Evolutionary conservation across 2,888 invertebrate genomes (phyloP).

Genomic region (Liposcelis brunnea): DNA sequence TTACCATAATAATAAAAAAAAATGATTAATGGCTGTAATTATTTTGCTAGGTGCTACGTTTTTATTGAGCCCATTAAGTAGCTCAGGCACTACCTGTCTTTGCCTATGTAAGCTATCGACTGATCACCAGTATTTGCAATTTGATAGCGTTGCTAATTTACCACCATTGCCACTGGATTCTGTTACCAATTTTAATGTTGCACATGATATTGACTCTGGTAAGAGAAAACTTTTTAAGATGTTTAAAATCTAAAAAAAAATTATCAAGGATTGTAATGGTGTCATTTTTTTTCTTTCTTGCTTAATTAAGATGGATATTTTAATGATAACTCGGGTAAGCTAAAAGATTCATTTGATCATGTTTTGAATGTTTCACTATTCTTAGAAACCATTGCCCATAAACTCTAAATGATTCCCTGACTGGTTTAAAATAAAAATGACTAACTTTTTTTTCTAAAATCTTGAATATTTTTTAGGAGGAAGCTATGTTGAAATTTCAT

Average conservation of each 20-base stretch:
- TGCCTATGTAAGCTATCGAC: conserved; percentile 1
- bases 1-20: background rate
- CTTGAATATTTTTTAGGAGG: too few species aligned
- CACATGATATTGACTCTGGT: background rate
- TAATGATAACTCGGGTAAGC: too few species aligned
- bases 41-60: conserved; percentile 16
- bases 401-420: too few species aligned
- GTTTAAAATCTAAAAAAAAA: too few species aligned
- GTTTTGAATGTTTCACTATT: too few species aligned
- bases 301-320: too few species aligned
- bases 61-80: conserved; percentile 10
- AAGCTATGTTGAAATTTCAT: background rate
- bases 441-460: too few species aligned
- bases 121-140: conserved; percentile 3
- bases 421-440: too few species aligned
- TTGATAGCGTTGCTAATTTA: conserved; percentile 4
- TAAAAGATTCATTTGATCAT: too few species aligned
- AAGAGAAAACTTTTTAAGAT: background rate
- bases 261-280: too few species aligned
- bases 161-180: conserved; percentile 6
- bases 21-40: background rate
- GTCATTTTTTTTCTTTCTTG: too few species aligned
- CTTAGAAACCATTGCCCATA: too few species aligned
- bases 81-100: conserved; percentile 1
- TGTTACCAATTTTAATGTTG: background rate